Evolutionary conservation across 2,113 vertebrate genomes (phyloP).

Genomic region (Pelvicachromis taeniatus): DNA sequence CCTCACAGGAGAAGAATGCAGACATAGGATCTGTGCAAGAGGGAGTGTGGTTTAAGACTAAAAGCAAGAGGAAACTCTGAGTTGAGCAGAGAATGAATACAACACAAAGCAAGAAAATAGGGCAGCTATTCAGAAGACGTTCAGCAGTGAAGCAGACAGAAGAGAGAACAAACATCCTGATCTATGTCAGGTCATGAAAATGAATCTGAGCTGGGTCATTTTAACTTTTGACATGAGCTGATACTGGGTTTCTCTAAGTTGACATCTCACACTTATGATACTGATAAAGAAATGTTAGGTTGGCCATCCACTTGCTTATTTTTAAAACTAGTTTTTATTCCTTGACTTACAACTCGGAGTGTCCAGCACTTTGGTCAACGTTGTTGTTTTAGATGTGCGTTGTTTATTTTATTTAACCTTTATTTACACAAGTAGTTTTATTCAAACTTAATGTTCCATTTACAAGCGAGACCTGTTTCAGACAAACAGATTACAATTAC

Average conservation of each 20-base stretch:
- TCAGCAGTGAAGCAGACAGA: background rate
- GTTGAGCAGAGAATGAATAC: slow-evolving; percentile 21
- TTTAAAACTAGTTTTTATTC: background rate
- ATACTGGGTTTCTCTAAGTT: background rate
- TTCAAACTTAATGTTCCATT: background rate
- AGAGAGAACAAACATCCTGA: background rate
- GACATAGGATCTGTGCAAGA: slow-evolving; percentile 58
- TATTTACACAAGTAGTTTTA: background rate
- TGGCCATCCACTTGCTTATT: background rate
- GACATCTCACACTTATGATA: background rate
- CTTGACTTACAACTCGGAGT: background rate
- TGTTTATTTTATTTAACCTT: background rate
- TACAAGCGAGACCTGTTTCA: background rate
- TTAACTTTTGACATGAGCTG: background rate
- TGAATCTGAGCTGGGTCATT: background rate
- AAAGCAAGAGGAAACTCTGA: slow-evolving; percentile 47
- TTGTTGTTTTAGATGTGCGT: background rate
- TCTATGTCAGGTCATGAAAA: background rate
- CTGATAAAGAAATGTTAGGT: background rate
- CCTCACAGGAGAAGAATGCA: slow-evolving; percentile 72
- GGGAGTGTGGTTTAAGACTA: slow-evolving; percentile 52
- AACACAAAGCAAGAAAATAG: slow-evolving; percentile 24
- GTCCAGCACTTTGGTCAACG: background rate
- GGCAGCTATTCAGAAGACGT: background rate
- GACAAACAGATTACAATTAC: background rate